Base-by-base conservation (phyloP, 2,113 vertebrate species). In the Castor canadensis region DNA sequence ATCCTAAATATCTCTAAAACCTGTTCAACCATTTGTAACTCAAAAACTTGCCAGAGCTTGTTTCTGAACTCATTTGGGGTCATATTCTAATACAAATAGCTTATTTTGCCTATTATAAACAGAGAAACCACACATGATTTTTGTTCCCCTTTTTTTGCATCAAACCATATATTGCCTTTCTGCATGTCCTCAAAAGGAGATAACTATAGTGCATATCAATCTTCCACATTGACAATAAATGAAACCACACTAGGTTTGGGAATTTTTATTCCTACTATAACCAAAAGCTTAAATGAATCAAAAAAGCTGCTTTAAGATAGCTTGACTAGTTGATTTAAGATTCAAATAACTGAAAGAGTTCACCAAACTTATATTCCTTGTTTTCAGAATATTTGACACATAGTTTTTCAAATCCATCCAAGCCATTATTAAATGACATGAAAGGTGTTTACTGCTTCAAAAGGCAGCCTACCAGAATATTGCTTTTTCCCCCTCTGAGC, bases 401-500 rank as follows among this genome's bases (percentile, higher is more conserved):
- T 5, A 85, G 92, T 95, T 97, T 88, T 94, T 82, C 54, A 73
- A 96, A 96, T 72, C 91, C 60, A 91, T 30, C 40, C 35, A 71
- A 35, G 9, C n/a, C 79, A 95, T 96, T 96, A 95, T 40, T 95
- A 96, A 97, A 97, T 95, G 28, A 95, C 35, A 97, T 87, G 93
- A 97, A 98, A 97, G 52, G 40, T 96, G 47, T 95, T 97, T 95
- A 94, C 93, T 93, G 89, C 43, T 97, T 95, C 71, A 95, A 95
- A 97, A 98, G 12, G 52, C 60, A 96, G 92, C 84, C 76, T 97
- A 91, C 72, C 1, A 30, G 67, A 96, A 96, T 93, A 92, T 67
- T 89, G 47, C 85, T 89, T 93, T 96, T 45, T 69, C 4, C 43
- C 72, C 40, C 56, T 89, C 56, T 96, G 94, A 97, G 76, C 67